These are phyloP conservation scores for Zygogramma bicolorata DNA, from an alignment of 2,888 invertebrate species.

Conservation along the genomic window DNA sequence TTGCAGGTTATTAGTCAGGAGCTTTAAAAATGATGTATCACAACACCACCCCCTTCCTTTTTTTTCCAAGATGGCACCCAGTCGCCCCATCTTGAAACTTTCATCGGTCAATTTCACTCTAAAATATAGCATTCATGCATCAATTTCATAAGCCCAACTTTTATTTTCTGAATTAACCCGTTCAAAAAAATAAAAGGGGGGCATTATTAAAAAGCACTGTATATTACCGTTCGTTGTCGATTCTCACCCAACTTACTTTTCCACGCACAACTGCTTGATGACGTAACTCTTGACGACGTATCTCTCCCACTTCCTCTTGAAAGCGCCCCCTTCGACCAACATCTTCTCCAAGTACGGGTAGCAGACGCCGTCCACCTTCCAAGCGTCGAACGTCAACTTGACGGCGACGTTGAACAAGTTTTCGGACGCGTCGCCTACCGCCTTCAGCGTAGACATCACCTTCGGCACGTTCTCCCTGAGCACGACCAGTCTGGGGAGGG, in stretches of 20 bases:
- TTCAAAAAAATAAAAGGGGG: no score
- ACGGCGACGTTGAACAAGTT: slow-evolving; percentile 69
- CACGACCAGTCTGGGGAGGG: slow-evolving; percentile 77
- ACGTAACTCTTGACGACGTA: slow-evolving; percentile 76
- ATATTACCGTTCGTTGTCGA: no score
- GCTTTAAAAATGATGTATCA: no score
- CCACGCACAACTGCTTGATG: slow-evolving; percentile 76
- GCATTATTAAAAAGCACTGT: no score
- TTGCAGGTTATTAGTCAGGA: no score
- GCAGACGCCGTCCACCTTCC: slow-evolving; percentile 78
- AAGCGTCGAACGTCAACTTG: slow-evolving; percentile 76
- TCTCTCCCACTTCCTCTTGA: slow-evolving; percentile 68
- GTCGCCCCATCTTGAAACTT: no score
- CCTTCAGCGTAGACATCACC: slow-evolving; percentile 68
- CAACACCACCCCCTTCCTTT: no score
- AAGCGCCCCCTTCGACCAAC: slow-evolving; percentile 55
- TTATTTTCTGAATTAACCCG: no score
- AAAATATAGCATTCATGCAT: no score
- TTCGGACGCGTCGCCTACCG: slow-evolving; percentile 58
- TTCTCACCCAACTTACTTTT: slow-evolving; percentile 73
- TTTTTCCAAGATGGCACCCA: no score
- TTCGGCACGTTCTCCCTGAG: slow-evolving; percentile 73
- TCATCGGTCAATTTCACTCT: no score
- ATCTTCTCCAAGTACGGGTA: slow-evolving; percentile 81
- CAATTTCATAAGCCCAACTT: no score